phyloP scores from a whole-genome alignment of 2,888 invertebrate genomes.

The Horisme vitalbata region DNA sequence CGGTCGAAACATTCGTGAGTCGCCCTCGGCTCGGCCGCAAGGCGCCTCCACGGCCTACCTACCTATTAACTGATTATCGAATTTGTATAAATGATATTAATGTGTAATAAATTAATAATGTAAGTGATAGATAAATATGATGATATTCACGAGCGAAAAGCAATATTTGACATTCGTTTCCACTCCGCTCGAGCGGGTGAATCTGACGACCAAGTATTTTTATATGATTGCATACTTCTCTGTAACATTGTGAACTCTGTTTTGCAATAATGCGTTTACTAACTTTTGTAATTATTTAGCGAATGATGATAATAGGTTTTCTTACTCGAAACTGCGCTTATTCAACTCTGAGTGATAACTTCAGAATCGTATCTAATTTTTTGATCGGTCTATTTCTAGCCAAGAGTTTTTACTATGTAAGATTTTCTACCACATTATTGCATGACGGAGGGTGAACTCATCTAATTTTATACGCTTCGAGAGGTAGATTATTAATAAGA shows the following conservation, averaged over 20 bases:
- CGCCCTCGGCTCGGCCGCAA: too few relatives aligned
- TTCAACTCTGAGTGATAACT: slow-evolving; percentile 5
- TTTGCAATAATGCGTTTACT: slow-evolving; percentile 25
- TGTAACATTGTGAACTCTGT: slow-evolving; percentile 24
- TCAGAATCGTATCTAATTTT: slow-evolving; percentile 16
- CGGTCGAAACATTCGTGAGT: too few relatives aligned
- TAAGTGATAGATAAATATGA: slow-evolving; percentile 25
- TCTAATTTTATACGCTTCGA: slow-evolving; percentile 41
- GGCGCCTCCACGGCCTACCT: slow-evolving; percentile 7
- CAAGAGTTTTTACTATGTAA: slow-evolving; percentile 15
- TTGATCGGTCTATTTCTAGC: slow-evolving; percentile 21
- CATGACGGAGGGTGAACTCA: slow-evolving; percentile 21
- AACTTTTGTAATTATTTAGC: slow-evolving; percentile 19
- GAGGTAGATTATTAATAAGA: slow-evolving; percentile 32
- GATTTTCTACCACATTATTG: slow-evolving; percentile 21
- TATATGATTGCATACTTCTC: slow-evolving; percentile 37
- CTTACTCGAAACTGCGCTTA: slow-evolving; percentile 15
- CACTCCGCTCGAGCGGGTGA: slow-evolving; percentile 22
- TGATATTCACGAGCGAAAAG: slow-evolving; percentile 40
- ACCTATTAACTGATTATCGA: slow-evolving; percentile 29
- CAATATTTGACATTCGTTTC: slow-evolving; percentile 41
- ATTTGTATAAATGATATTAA: slow-evolving; percentile 45
- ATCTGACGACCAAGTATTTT: slow-evolving; percentile 55
- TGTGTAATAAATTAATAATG: slow-evolving; percentile 23
- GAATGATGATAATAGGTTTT: slow-evolving; percentile 11